These are phyloP conservation scores for Crocodylus rhombifer DNA, from an alignment of 2,797 vertebrate genomes.

Conservation along the genomic window DNA sequence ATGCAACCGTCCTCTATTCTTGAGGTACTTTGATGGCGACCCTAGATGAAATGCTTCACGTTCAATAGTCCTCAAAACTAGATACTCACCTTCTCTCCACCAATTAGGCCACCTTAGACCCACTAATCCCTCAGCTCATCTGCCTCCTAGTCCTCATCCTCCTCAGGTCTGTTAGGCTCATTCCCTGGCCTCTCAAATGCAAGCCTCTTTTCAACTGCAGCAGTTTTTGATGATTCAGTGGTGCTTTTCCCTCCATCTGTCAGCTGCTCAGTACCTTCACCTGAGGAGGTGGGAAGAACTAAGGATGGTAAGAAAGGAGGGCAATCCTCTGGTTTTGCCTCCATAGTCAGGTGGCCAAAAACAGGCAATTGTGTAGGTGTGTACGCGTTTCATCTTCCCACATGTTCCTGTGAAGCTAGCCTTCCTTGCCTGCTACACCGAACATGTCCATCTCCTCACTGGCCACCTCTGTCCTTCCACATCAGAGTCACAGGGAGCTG, in stretches of 20 bases:
- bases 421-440: not conserved
- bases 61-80: not conserved
- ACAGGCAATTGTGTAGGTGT: not conserved
- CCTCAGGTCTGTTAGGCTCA: not conserved
- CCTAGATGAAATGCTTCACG: not conserved
- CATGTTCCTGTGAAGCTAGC: not conserved
- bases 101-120: not conserved
- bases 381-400: not conserved
- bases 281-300: not conserved
- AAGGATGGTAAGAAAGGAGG: not conserved
- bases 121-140: not conserved
- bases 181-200: not conserved
- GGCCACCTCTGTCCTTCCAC: not conserved
- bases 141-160: not conserved
- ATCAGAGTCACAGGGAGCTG: not conserved
- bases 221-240: not conserved
- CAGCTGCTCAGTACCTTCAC: not conserved
- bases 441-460: not conserved
- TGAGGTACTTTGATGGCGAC: too few species aligned
- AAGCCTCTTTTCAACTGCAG: not conserved
- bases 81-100: not conserved
- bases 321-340: not conserved
- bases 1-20: too few species aligned
- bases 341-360: not conserved
- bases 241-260: not conserved